Percentiles rank a stretch among this genome's conserved stretches.
Conservation (phyloP, 1,140 invertebrate species). For the Adelges cooleyi region DNA sequence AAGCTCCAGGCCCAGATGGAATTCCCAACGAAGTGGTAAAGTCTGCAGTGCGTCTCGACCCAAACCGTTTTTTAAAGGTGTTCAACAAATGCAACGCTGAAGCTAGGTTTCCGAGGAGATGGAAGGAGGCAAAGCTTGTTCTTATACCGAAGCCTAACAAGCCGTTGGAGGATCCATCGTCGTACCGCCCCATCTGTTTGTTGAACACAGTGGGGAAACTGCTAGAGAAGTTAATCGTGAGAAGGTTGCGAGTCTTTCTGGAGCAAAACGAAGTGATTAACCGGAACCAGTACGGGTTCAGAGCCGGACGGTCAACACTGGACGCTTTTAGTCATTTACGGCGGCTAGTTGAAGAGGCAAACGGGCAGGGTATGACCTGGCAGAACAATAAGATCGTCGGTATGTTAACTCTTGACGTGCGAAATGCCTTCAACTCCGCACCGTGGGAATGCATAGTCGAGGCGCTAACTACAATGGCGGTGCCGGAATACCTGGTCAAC, state of each 20-base stretch:
- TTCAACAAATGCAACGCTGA: not conserved
- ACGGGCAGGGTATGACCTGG: too few relatives aligned
- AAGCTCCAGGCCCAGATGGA: not conserved
- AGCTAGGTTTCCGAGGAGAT: not conserved
- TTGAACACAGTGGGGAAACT: not conserved
- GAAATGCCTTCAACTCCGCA: not conserved
- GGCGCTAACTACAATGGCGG: not conserved
- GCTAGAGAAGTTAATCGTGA: not conserved
- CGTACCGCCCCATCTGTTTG: not conserved
- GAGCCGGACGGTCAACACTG: not conserved
- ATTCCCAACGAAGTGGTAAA: not conserved
- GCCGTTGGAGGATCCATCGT: not conserved
- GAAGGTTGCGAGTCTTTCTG: not conserved
- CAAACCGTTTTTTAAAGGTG: not conserved
- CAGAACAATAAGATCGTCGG: too few relatives aligned
- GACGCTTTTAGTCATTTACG: too few relatives aligned
- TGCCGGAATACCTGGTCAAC: not conserved
- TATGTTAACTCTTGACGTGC: too few relatives aligned
- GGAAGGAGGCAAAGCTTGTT: not conserved
- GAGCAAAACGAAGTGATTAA: not conserved
- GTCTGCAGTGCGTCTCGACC: too few relatives aligned
- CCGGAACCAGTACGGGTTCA: not conserved
- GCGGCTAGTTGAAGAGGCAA: too few relatives aligned
- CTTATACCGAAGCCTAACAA: not conserved
- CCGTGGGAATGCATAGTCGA: too few relatives aligned